phyloP scores from a whole-genome alignment of 2,888 invertebrate genomes.

The Orthosia cruda region DNA sequence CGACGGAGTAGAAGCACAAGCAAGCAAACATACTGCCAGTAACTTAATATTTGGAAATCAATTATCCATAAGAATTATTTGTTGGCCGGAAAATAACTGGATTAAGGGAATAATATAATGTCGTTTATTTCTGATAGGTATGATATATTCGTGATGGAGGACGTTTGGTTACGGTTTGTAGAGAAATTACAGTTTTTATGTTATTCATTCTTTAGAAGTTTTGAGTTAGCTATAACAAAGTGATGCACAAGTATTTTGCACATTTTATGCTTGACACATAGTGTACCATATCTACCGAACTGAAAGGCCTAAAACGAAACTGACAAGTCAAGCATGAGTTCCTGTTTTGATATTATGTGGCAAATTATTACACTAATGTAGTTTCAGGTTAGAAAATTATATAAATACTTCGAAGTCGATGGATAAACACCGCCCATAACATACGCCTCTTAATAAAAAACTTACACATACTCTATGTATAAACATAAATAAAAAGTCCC shows the following conservation, averaged over 20 bases:
- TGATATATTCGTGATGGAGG: conserved; percentile 57
- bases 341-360: neutral
- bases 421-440: conserved; percentile 53
- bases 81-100: conserved; percentile 81
- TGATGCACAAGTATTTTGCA: neutral
- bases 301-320: neutral
- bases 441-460: conserved; percentile 83
- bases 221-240: neutral
- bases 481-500: conserved; percentile 83
- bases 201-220: neutral
- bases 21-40: conserved; percentile 79
- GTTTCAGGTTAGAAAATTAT: neutral
- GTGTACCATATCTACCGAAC: neutral
- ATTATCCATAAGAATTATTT: conserved; percentile 87
- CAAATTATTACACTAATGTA: neutral
- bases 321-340: neutral
- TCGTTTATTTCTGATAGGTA: conserved; percentile 66
- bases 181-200: conserved; percentile 13
- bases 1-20: conserved; percentile 67
- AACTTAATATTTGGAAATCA: conserved; percentile 90
- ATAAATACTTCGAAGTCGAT: neutral
- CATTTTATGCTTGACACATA: neutral
- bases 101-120: conserved; percentile 81
- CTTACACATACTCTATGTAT: conserved; percentile 66
- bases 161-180: conserved; percentile 13